These are phyloP conservation scores for Hypomecis punctinalis DNA, from an alignment of 2,888 invertebrate genomes.

Conservation along the genomic window DNA sequence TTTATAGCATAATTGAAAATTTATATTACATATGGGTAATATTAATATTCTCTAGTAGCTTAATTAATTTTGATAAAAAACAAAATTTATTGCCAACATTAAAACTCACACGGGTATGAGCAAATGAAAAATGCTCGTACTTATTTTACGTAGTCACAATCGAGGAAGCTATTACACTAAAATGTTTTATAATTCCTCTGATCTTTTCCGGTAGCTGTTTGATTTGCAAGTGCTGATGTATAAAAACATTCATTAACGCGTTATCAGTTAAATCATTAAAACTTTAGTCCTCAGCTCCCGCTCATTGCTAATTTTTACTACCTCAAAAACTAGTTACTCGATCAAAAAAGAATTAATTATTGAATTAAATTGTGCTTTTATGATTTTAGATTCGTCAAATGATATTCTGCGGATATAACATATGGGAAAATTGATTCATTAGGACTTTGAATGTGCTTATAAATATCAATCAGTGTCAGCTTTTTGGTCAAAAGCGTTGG, in stretches of 20 bases:
- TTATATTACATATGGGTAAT: slow-evolving; percentile 11
- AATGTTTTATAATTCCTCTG: slow-evolving; percentile 35
- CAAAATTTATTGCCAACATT: slow-evolving; percentile 24
- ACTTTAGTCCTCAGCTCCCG: slow-evolving; percentile 19
- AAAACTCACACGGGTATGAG: slow-evolving; percentile 22
- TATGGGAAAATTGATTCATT: slow-evolving; percentile 42
- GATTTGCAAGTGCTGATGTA: slow-evolving; percentile 37
- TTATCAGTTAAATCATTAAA: slow-evolving; percentile 33
- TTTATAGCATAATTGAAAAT: slow-evolving; percentile 21
- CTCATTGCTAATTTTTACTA: slow-evolving; percentile 36
- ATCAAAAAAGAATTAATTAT: slow-evolving; percentile 27
- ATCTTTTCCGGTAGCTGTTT: slow-evolving; percentile 41
- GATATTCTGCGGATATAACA: slow-evolving; percentile 31
- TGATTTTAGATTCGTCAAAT: slow-evolving; percentile 32
- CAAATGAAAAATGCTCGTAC: slow-evolving; percentile 29
- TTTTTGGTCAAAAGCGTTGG: slow-evolving; percentile 20
- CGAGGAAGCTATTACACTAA: slow-evolving; percentile 33
- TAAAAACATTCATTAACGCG: slow-evolving; percentile 32
- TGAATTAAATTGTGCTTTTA: slow-evolving; percentile 39
- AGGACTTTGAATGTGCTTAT: slow-evolving; percentile 29
- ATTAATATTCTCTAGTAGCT: slow-evolving; percentile 7
- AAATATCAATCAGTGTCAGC: slow-evolving; percentile 35
- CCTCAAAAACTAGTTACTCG: slow-evolving; percentile 27
- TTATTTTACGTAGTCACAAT: slow-evolving; percentile 15
- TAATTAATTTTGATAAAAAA: slow-evolving; percentile 27